These are phyloP conservation scores for Liopterus haemorrhoidalis DNA, from an alignment of 2,888 invertebrate genomes.

Conservation along the genomic window DNA sequence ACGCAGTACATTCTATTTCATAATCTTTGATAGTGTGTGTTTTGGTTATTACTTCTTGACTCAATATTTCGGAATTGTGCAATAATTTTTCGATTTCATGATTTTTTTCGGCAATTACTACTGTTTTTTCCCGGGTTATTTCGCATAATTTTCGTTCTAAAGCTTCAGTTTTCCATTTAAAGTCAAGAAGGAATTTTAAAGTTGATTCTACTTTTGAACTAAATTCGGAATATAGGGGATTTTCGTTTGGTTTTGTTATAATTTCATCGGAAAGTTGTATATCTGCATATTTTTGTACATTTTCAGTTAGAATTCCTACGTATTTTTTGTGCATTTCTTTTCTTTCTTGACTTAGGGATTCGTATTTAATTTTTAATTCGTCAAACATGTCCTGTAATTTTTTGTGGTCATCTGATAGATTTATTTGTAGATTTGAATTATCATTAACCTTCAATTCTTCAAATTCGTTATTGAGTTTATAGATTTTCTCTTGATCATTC, in stretches of 20 bases:
- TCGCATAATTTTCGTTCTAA: constrained; percentile 55
- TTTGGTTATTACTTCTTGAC: constrained; percentile 41
- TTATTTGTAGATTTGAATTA: constrained; percentile 9
- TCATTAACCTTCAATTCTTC: constrained; percentile 47
- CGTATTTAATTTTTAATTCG: constrained; percentile 48
- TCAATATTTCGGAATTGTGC: constrained; percentile 41
- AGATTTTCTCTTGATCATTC: constrained; percentile 51
- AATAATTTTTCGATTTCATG: constrained; percentile 43
- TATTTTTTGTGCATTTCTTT: constrained; percentile 35
- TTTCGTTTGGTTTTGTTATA: constrained; percentile 21
- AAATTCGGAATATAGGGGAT: constrained; percentile 38
- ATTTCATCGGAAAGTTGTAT: constrained; percentile 30
- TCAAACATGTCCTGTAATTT: constrained; percentile 46
- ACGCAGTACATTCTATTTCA: constrained; percentile 56
- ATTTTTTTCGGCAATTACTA: constrained; percentile 41
- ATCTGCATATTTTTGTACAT: constrained; percentile 35
- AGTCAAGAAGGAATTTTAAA: constrained; percentile 53
- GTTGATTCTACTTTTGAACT: constrained; percentile 48
- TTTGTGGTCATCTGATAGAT: constrained; percentile 29
- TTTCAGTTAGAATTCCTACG: constrained; percentile 36
- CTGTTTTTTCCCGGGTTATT: constrained; percentile 48
- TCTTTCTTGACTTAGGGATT: constrained; percentile 45
- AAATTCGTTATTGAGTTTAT: constrained; percentile 46
- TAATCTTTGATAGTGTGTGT: constrained; percentile 46
- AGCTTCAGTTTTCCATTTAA: constrained; percentile 54